phyloP scores from a whole-genome alignment of 1,140 invertebrate genomes.

The Mya arenaria region DNA sequence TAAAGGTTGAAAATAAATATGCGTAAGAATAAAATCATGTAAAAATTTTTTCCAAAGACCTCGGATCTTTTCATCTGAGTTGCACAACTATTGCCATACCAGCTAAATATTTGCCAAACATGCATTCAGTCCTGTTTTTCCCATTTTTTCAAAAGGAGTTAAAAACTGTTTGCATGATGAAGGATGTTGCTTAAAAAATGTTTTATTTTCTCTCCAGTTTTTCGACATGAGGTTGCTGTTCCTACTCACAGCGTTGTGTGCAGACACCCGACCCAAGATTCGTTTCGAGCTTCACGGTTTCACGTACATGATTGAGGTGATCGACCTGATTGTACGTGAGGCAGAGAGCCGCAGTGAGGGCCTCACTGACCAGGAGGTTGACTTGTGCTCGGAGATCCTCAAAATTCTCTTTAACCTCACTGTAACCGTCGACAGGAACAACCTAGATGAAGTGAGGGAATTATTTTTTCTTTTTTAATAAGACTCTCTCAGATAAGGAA shows the following conservation, averaged over 20 bases:
- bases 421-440: slow-evolving; percentile 81
- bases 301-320: slow-evolving; percentile 89
- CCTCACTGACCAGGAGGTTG: slow-evolving; percentile 85
- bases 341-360: slow-evolving; percentile 70
- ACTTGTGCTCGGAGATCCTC: slow-evolving; percentile 90
- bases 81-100: too few relatives aligned
- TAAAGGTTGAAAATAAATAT: too few relatives aligned
- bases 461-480: neutral
- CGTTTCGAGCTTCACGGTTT: slow-evolving; percentile 91
- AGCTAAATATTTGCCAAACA: too few relatives aligned
- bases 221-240: slow-evolving; percentile 95
- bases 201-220: slow-evolving; percentile 81
- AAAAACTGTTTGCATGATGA: neutral
- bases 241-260: slow-evolving; percentile 91
- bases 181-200: neutral
- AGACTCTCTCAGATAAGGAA: neutral
- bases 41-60: too few relatives aligned
- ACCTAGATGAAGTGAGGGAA: slow-evolving; percentile 79
- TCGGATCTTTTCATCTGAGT: too few relatives aligned
- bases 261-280: slow-evolving; percentile 87
- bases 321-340: slow-evolving; percentile 87
- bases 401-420: slow-evolving; percentile 95
- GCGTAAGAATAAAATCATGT: too few relatives aligned
- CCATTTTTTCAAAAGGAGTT: neutral
- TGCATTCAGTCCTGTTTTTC: too few relatives aligned